Base-by-base conservation (phyloP, 2,113 vertebrate genomes). In the Dipodomys stephensi region DNA sequence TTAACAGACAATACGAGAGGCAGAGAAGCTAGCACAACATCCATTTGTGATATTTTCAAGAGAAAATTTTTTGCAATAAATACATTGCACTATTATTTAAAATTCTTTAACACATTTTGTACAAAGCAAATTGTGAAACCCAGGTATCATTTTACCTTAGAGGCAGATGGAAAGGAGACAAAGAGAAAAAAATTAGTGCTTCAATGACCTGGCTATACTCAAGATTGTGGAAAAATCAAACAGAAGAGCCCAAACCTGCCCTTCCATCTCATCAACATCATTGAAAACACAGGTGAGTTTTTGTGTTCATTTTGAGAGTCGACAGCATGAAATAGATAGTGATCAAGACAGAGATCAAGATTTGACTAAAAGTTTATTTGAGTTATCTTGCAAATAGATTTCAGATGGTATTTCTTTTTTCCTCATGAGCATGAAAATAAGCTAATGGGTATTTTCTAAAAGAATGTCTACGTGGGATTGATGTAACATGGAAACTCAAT, bases 111-210 rank as follows among this genome's bases (percentile, higher is more conserved):
- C 30, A 23, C 2, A 39, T 86, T 79, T 46, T 90, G 10, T 46
- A 44, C 5, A 27, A 93, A 94, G 82, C 83, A 85, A 60, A 46
- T 73, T 30, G 25, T 96, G 53, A 84, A 93, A 85, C 87, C 3
- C 11, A 85, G 82, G 4, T 90, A 57, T 93, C 64, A 53, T 95
- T 96, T 95, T 49, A 19, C 94, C 69, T 96, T 94, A 83, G 80
- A 96, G 97, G 88, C 91, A 65, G 71, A 83, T 94, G 91, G 89
- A 77, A 95, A 93, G 88, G 91, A 96, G 81, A 95, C 65, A 86
- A 95, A 94, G 91, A 94, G 72, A 71, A 93, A 93, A 95, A 96
- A 64, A n/a, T 6, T 68, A 80, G 27, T 83, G 49, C 57, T 76
- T 94, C 80, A 64, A 72, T 88, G 87, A 83, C 67, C 71, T 76